Conservation (phyloP, 1,140 invertebrate genomes). For the Papilio polyxenes region DNA sequence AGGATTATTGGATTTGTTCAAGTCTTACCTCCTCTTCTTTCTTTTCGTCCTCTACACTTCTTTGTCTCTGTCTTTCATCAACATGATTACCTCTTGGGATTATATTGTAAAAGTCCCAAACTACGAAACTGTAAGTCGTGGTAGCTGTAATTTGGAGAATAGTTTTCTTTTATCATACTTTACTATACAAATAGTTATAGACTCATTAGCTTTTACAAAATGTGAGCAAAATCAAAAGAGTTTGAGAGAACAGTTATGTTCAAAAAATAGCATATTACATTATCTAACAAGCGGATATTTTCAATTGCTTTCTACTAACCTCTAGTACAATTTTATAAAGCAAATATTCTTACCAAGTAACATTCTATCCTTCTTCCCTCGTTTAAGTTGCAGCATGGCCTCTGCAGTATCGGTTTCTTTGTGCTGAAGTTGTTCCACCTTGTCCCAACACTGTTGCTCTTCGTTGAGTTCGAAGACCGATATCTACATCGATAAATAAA, state of each 20-base stretch:
- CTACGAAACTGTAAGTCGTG: conserved; percentile 84
- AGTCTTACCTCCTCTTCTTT: conserved; percentile 57
- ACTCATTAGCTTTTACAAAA: too few relatives aligned
- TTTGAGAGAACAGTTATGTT: too few relatives aligned
- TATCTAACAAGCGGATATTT: too few relatives aligned
- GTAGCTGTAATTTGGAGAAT: conserved; percentile 80
- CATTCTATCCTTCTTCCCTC: conserved; percentile 90
- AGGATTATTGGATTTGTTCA: conserved; percentile 41
- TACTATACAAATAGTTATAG: too few relatives aligned
- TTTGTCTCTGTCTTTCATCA: conserved; percentile 53
- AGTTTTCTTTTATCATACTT: not conserved
- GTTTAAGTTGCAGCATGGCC: conserved; percentile 89
- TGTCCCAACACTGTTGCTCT: conserved; percentile 82
- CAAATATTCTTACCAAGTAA: conserved; percentile 83
- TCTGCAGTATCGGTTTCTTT: conserved; percentile 86
- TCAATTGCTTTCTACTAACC: too few relatives aligned
- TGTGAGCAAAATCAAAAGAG: too few relatives aligned
- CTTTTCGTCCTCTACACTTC: conserved; percentile 52
- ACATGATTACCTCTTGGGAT: conserved; percentile 69
- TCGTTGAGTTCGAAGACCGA: conserved; percentile 75
- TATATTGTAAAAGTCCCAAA: conserved; percentile 75
- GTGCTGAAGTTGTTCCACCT: conserved; percentile 82
- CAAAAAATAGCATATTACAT: too few relatives aligned
- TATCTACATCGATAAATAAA: conserved; percentile 56
- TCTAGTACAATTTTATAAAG: not conserved